phyloP scores from a whole-genome alignment of 2,797 vertebrate species.

The Eurystomus glaucurus region DNA sequence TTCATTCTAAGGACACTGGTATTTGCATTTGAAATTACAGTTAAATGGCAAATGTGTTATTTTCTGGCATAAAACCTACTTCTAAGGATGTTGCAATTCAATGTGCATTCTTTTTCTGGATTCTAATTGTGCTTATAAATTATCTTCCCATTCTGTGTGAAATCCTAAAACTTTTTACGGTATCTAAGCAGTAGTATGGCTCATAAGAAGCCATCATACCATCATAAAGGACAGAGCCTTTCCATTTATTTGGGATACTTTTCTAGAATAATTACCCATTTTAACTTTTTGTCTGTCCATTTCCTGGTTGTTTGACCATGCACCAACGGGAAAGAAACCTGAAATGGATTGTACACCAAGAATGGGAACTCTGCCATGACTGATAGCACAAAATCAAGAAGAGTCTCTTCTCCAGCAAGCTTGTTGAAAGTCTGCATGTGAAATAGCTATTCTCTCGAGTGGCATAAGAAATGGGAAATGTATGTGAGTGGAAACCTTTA shows the following conservation, averaged over 20 bases:
- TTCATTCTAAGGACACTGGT: constrained; percentile 50
- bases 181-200: background rate
- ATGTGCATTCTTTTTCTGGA: constrained; percentile 38
- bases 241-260: background rate
- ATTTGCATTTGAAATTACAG: constrained; percentile 71
- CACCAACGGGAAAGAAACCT: background rate
- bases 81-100: constrained; percentile 49
- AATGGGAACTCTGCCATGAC: background rate
- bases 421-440: background rate
- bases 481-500: background rate
- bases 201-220: background rate
- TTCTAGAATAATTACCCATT: background rate
- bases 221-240: background rate
- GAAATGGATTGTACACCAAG: background rate
- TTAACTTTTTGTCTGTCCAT: background rate
- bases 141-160: background rate
- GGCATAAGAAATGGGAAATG: background rate
- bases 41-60: constrained; percentile 29
- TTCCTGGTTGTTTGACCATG: background rate
- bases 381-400: background rate
- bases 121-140: constrained; percentile 37
- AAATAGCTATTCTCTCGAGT: background rate
- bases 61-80: constrained; percentile 39
- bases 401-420: background rate
- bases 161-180: constrained; percentile 19